phyloP scores from a whole-genome alignment of 2,113 vertebrate species.

The Pedionomus torquatus region DNA sequence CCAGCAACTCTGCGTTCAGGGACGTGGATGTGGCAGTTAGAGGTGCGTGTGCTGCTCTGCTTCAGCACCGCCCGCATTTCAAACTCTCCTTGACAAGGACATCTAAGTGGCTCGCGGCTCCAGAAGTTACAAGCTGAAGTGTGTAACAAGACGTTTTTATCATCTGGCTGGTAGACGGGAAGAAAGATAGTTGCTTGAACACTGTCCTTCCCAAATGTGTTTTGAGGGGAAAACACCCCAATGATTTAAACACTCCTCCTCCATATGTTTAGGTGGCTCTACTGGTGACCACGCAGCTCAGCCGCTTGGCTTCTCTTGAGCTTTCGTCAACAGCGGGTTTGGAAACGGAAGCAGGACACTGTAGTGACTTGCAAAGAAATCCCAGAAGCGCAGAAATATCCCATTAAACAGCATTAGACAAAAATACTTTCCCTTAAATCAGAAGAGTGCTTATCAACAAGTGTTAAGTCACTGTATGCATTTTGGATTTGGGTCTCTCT shows the following conservation, averaged over 20 bases:
- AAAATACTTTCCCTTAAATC: neutral
- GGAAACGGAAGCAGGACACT: neutral
- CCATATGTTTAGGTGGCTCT: neutral
- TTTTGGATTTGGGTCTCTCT: neutral
- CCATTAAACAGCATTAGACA: conserved; percentile 4
- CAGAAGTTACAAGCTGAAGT: neutral
- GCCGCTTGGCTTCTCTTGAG: conserved; percentile 26
- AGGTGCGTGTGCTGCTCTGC: neutral
- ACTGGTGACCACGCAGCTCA: neutral
- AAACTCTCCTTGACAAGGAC: neutral
- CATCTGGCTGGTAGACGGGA: neutral
- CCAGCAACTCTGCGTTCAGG: neutral
- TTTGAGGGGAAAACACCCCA: neutral
- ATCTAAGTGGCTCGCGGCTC: neutral
- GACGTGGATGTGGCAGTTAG: neutral
- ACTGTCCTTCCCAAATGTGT: neutral
- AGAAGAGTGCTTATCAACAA: neutral
- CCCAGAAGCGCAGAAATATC: conserved; percentile 21
- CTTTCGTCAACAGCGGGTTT: neutral
- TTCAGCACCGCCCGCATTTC: neutral
- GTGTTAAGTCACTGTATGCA: neutral
- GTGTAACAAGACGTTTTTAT: neutral
- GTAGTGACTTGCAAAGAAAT: neutral
- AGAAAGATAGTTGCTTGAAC: neutral
- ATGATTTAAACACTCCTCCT: neutral